phyloP scores from a whole-genome alignment of 2,888 invertebrate species.

The Parnassius apollo region DNA sequence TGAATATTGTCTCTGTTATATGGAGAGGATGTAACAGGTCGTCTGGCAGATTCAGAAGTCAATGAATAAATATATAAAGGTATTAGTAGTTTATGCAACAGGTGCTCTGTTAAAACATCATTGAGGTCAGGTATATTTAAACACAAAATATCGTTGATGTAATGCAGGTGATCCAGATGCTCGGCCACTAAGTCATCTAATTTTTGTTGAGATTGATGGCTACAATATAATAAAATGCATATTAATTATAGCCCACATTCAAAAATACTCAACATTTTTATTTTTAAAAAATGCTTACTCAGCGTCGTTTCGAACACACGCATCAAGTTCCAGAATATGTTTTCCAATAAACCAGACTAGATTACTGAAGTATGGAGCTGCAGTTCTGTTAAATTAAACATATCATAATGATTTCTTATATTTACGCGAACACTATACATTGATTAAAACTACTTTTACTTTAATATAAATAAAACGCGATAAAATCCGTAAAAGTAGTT shows the following conservation, averaged over 20 bases:
- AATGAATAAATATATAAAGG: constrained; percentile 97
- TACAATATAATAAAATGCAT: constrained; percentile 64
- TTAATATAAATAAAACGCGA: no score
- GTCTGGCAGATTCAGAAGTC: constrained; percentile 68
- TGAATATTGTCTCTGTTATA: constrained; percentile 70
- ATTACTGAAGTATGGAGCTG: constrained; percentile 99
- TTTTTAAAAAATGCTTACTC: constrained; percentile 85
- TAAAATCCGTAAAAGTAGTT: no score
- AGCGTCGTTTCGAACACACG: constrained; percentile 96
- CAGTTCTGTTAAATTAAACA: constrained; percentile 83
- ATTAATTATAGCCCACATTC: constrained; percentile 1
- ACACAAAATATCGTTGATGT: constrained; percentile 97
- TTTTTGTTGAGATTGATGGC: constrained; percentile 94
- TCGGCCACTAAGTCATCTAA: constrained; percentile 97
- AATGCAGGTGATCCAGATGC: constrained; percentile 98
- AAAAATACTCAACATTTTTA: neutral
- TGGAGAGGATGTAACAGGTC: constrained; percentile 54
- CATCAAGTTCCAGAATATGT: constrained; percentile 96
- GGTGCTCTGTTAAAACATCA: constrained; percentile 95
- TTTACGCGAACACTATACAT: no score
- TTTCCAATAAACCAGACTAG: constrained; percentile 99
- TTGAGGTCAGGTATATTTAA: constrained; percentile 95
- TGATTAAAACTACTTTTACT: no score
- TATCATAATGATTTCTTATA: no score
- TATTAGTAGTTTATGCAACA: constrained; percentile 94